Percentiles rank a stretch among this genome's conserved stretches.
phyloP scores from a whole-genome alignment of 2,888 invertebrate species.

The Thelaira solivaga region DNA sequence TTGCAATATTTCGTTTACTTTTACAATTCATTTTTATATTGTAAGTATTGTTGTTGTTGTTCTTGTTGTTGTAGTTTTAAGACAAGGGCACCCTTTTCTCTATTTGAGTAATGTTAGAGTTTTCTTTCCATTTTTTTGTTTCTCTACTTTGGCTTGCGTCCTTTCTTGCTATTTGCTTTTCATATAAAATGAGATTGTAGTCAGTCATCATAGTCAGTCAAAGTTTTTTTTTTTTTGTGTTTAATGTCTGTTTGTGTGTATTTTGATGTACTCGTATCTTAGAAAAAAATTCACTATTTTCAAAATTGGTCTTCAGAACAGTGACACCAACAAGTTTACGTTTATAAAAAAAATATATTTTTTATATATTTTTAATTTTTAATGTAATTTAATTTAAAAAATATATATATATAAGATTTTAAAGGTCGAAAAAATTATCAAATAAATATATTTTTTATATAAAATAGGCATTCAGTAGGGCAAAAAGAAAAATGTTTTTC shows the following conservation, averaged over 20 bases:
- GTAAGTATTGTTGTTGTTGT: constrained; percentile 28
- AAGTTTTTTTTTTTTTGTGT: constrained; percentile 25
- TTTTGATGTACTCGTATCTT: background rate
- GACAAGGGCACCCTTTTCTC: constrained; percentile 58
- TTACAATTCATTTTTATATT: constrained; percentile 11
- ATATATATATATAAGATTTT: no score
- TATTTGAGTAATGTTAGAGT: background rate
- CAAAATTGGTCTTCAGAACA: constrained; percentile 15
- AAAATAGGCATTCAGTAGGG: no score
- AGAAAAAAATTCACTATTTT: background rate
- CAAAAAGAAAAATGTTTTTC: no score
- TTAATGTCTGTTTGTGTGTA: background rate
- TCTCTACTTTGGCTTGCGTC: background rate
- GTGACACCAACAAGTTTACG: background rate
- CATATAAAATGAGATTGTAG: constrained; percentile 42
- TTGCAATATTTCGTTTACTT: constrained; percentile 16
- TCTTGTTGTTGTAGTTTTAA: constrained; percentile 30
- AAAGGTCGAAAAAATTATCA: no score
- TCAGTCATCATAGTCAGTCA: constrained; percentile 42
- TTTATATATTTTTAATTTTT: no score
- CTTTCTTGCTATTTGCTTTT: constrained; percentile 9
- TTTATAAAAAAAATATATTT: background rate
- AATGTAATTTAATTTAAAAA: no score
- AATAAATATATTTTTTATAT: no score
- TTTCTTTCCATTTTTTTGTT: constrained; percentile 5